Base-by-base conservation (phyloP, 1,140 invertebrate genomes). In the Chrysomallon squamiferum region DNA sequence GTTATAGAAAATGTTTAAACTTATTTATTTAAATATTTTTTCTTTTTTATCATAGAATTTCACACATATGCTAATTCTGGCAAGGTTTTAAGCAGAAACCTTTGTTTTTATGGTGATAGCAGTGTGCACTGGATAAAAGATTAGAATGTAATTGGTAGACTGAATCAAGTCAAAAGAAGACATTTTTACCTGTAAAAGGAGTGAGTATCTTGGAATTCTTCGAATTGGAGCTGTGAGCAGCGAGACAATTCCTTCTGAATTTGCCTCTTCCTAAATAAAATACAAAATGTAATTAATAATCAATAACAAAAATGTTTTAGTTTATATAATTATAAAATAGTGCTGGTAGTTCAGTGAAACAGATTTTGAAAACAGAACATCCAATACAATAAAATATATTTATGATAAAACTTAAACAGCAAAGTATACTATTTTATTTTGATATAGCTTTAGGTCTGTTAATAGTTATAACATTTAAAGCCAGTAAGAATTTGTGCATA, bases 161-260 rank as follows among this genome's bases (percentile, higher is more conserved):
- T 18, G 45, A n/a, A n/a, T n/a, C n/a, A n/a, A n/a, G n/a, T n/a
- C n/a, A n/a, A n/a, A n/a, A n/a, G n/a, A n/a, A n/a, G n/a, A n/a
- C n/a, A n/a, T n/a, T n/a, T n/a, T n/a, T 56, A 77, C 75, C 68
- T 78, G 83, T 15, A 86, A 67, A 9, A 86, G 73, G 2, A 86
- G 73, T 43, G 86, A 80, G 65, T 86, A 86, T 41, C 82, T 73
- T 15, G 85, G 84, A 64, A 86, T 82, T 52, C 84, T 66, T 64
- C 85, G 85, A 15, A 86, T 75, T 20, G 85, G 85, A 25, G 83
- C 84, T 54, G 86, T 60, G 3, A 86, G 72, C 18, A 71, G 49
- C 18, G 69, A 47, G 9, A 47, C 45, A 22, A 47, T 47, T 6
- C 25, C 45, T 47, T 22, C 45, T 5, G 45, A 47, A 22, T 47